Base-by-base conservation (phyloP, 2,797 vertebrate genomes). In the Poeciliopsis paucimaculata region DNA sequence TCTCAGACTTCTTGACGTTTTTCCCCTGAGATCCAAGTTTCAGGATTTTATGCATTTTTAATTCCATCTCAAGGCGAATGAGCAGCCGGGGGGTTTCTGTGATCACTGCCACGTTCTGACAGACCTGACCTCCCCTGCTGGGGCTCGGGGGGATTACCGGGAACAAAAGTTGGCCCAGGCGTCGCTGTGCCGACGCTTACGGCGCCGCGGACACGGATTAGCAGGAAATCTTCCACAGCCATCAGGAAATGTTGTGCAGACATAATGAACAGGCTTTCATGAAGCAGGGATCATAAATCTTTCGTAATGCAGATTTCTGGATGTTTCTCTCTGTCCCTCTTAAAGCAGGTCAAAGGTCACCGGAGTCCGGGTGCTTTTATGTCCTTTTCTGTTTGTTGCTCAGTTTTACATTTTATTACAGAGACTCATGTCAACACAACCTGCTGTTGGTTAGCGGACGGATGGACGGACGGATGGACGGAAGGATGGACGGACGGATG, bases 321-420 rank as follows among this genome's bases (percentile, higher is more conserved):
- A 36, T 79, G 68, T 78, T 82, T 74, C 57, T 20, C 66, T 4
- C 36, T 39, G 3, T 68, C 23, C 77, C 73, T 85, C 55, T 71
- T 20, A 84, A 85, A 76, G 82, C 86, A 79, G 87, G 88, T 92
- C 89, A 90, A 83, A 90, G 86, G 83, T 83, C 97, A 97, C 96
- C 94, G 91, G 94, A 96, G 96, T 74, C 80, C 47, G 78, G 78
- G 80, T 76, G 89, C 97, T 96, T 97, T 94, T 96, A 47, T 95
- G 23, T 11, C 12, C 80, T 26, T 11, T 15, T 5, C 86, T 82
- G 84, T 90, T 90, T 80, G 77, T 74, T 70, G 77, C 75, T 45
- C 73, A 39, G 46, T 86, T 77, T 45, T 60, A 5, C 70, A 81
- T 83, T 86, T 82, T 87, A 77, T 92, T 86, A 89, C 86, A 45